These are phyloP conservation scores for Coenonympha arcania DNA, from an alignment of 2,888 invertebrate genomes.

Conservation along the genomic window DNA sequence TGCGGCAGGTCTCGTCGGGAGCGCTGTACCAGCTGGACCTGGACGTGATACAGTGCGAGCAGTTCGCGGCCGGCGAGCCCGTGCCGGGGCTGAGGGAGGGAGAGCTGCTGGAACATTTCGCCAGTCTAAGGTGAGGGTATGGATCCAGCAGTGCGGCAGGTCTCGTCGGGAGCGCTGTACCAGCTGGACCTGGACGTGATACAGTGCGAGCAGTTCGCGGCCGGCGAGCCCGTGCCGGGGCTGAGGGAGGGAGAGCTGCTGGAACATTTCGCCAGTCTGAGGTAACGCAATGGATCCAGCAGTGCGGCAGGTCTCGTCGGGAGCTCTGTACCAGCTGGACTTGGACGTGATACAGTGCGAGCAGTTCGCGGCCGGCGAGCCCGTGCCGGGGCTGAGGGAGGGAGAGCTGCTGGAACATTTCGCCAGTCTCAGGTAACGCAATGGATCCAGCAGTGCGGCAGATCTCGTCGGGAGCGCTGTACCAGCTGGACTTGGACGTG, in stretches of 20 bases:
- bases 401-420: slow-evolving; percentile 92
- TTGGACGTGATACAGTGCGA: slow-evolving; percentile 98
- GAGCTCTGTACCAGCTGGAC: slow-evolving; percentile 88
- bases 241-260: slow-evolving; percentile 89
- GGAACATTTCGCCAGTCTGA: slow-evolving; percentile 88
- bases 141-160: slow-evolving; percentile 79
- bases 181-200: slow-evolving; percentile 91
- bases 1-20: slow-evolving; percentile 90
- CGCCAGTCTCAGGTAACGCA: too few relatives aligned
- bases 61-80: slow-evolving; percentile 96
- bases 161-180: slow-evolving; percentile 93
- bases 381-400: slow-evolving; percentile 90
- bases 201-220: slow-evolving; percentile 98
- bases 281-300: slow-evolving; percentile 67
- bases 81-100: slow-evolving; percentile 92
- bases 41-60: slow-evolving; percentile 98
- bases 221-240: slow-evolving; percentile 93
- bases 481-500: slow-evolving; percentile 89
- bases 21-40: slow-evolving; percentile 89
- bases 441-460: slow-evolving; percentile 79
- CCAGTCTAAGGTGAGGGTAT: slow-evolving; percentile 76
- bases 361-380: slow-evolving; percentile 96
- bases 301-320: slow-evolving; percentile 88
- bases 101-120: slow-evolving; percentile 90
- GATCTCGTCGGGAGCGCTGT: slow-evolving; percentile 93